These are phyloP conservation scores for Saguinus imperator DNA, from an alignment of 2,113 vertebrate genomes.

Conservation along the genomic window DNA sequence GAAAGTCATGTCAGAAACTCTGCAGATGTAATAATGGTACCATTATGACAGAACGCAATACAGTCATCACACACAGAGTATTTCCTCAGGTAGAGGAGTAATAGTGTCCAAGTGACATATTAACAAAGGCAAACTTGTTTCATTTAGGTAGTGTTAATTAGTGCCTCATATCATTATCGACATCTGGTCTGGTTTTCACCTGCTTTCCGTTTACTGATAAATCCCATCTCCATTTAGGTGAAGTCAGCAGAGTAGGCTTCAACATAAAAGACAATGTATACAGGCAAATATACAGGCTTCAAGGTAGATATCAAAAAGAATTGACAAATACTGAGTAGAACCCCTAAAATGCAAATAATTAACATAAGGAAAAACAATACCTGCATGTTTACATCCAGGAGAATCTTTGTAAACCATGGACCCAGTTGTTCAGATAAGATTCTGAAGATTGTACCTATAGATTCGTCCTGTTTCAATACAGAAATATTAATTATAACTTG, in stretches of 20 bases:
- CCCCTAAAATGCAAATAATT: background rate
- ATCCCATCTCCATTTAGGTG: background rate
- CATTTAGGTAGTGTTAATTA: conserved; percentile 90
- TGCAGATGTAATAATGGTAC: conserved; percentile 83
- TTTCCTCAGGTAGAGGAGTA: conserved; percentile 87
- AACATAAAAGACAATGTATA: background rate
- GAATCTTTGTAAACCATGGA: background rate
- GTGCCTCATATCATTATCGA: conserved; percentile 87
- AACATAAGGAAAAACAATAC: background rate
- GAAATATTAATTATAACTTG: background rate
- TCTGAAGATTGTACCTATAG: background rate
- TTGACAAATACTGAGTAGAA: background rate
- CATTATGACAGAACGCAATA: conserved; percentile 90
- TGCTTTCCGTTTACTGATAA: conserved; percentile 27
- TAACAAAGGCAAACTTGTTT: conserved; percentile 90
- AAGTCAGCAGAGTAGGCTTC: background rate
- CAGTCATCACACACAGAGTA: conserved; percentile 88
- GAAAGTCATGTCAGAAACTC: conserved; percentile 85
- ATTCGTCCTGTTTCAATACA: background rate
- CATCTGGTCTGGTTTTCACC: conserved; percentile 87
- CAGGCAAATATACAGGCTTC: background rate
- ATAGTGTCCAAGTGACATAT: conserved; percentile 91
- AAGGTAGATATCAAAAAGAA: background rate
- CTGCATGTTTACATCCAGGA: background rate
- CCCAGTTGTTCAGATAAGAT: background rate